These are phyloP conservation scores for Clitarchus hookeri DNA, from an alignment of 2,888 invertebrate species.

Conservation along the genomic window DNA sequence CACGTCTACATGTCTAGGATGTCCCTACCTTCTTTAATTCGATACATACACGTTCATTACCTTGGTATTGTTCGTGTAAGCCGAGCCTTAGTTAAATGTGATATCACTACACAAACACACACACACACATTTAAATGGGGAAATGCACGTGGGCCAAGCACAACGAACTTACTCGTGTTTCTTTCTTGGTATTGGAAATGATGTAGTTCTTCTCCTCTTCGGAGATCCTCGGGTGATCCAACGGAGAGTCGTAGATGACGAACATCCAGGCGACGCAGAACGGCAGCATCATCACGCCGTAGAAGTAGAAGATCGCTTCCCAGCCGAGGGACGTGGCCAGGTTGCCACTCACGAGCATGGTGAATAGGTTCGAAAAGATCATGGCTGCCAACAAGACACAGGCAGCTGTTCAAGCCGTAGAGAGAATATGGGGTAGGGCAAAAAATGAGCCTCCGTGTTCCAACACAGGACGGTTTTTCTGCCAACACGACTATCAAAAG, in stretches of 20 bases:
- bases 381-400: neutral
- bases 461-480: neutral
- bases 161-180: neutral
- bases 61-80: too few relatives aligned
- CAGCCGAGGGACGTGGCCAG: neutral
- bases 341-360: constrained; percentile 16
- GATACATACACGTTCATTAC: too few relatives aligned
- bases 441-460: neutral
- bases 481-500: too few relatives aligned
- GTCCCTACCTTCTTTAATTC: too few relatives aligned
- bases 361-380: constrained; percentile 2
- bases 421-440: too few relatives aligned
- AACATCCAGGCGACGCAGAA: constrained; percentile 10
- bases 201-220: constrained; percentile 11
- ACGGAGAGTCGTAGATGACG: neutral
- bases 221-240: constrained; percentile 5
- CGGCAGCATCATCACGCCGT: neutral
- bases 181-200: constrained; percentile 10
- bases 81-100: too few relatives aligned
- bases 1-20: too few relatives aligned
- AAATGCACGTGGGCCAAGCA: too few relatives aligned
- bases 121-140: too few relatives aligned
- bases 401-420: too few relatives aligned
- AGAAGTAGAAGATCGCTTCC: constrained; percentile 22
- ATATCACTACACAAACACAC: too few relatives aligned